Evolutionary conservation across 2,888 invertebrate genomes (phyloP).

Genomic region (Temnothorax rugatulus): DNA sequence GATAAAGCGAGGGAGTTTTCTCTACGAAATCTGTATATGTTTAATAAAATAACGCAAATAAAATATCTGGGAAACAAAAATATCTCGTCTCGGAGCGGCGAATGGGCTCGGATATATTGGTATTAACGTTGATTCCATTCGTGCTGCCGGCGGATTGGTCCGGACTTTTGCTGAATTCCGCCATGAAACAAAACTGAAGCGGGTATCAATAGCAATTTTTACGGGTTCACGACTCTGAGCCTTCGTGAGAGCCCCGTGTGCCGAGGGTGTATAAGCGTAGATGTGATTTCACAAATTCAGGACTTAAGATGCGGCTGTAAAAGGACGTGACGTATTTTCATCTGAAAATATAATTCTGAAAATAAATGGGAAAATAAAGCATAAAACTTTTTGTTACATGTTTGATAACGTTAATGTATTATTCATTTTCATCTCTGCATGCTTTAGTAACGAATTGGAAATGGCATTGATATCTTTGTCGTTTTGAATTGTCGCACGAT

Average conservation of each 20-base stretch:
- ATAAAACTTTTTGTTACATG: background rate
- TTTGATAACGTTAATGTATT: background rate
- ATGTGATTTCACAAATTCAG: background rate
- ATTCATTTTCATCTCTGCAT: background rate
- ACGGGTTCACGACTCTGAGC: background rate
- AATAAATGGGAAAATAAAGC: background rate
- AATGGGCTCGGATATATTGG: background rate
- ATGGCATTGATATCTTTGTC: background rate
- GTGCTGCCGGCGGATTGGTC: background rate
- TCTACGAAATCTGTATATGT: constrained; percentile 4
- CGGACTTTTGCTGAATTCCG: background rate
- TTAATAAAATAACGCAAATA: constrained; percentile 43
- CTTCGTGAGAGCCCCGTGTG: background rate
- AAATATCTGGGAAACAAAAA: constrained; percentile 40
- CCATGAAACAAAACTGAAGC: constrained; percentile 1
- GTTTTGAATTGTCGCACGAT: background rate
- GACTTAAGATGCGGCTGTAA: constrained; percentile 5
- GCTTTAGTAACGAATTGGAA: constrained; percentile 9
- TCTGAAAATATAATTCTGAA: background rate
- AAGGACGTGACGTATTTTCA: background rate
- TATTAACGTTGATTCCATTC: constrained; percentile 1
- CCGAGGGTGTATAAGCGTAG: background rate
- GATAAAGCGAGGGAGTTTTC: background rate
- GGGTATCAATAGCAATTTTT: constrained; percentile 34
- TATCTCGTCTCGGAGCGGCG: background rate